Evolutionary conservation across 2,888 invertebrate genomes (phyloP).

Genomic region (Spilosoma lubricipeda): DNA sequence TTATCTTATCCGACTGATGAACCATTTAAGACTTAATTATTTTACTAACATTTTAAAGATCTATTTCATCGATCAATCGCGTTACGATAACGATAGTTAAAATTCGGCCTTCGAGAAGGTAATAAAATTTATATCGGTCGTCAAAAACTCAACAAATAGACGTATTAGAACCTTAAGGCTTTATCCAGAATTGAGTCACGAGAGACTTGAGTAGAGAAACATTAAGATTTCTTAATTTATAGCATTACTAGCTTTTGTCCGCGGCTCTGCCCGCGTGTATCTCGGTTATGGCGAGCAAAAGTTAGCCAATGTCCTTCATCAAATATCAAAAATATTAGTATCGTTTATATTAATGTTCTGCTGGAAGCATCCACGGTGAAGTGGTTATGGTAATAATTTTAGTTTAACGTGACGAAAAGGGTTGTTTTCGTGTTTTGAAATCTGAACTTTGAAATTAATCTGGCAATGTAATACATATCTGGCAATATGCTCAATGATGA

Average conservation of each 20-base stretch:
- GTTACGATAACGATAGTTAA: not conserved
- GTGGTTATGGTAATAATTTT: no score
- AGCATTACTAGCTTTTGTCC: no score
- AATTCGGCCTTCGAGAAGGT: not conserved
- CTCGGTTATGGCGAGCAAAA: no score
- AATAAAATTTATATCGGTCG: constrained; percentile 4
- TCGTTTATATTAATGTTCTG: constrained; percentile 24
- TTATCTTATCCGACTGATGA: not conserved
- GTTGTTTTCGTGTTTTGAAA: not conserved
- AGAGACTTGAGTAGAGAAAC: constrained; percentile 7
- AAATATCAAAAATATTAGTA: no score
- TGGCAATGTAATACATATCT: constrained; percentile 7
- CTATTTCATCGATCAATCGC: not conserved
- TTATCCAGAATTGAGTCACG: constrained; percentile 2
- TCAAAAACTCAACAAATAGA: not conserved
- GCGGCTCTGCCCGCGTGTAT: no score
- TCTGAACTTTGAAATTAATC: constrained; percentile 11
- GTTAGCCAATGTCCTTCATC: no score
- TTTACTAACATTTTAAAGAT: not conserved
- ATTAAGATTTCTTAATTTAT: not conserved
- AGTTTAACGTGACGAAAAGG: no score
- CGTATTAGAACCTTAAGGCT: not conserved
- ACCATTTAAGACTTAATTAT: not conserved
- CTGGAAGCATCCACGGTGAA: constrained; percentile 30
- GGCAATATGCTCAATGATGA: constrained; percentile 11